Evolutionary conservation across 2,888 invertebrate species (phyloP), one percentile per base, ranked within the genome.

Genomic region (Caenorhabditis doughertyi): DNA sequence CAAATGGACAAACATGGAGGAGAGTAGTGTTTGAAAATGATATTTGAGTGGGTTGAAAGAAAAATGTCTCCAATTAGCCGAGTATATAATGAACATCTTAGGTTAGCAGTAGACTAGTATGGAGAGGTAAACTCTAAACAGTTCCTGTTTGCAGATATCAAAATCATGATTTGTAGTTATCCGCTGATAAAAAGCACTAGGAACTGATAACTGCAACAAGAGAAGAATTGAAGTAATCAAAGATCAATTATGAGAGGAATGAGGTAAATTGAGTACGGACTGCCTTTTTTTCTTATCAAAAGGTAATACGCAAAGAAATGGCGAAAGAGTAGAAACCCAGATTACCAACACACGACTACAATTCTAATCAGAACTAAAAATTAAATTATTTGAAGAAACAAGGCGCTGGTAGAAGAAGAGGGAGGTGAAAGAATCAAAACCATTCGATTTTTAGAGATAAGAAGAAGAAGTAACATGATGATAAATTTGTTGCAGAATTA

Each of bases 181-280:
- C 42, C 42, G 27, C 42, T 60, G 60, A 60, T 60, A 60, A 55
- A 3, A 25, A 9, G 51, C 13, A 51, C 51, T 25, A 21, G 42
- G n/a, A 51, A 60, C 51, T 58, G 44, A 56, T 70, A 67, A 67
- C 18, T n/a, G 16, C 8, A 23, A 23, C 58, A n/a, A n/a, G 29
- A 25, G 25, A 42, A 29, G 23, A 11, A 53, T 16, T 51, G 21
- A 51, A 65, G 32, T 21, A 21, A 18, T 21, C 8, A 25, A 27
- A 60, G 42, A 60, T 27, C 60, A 60, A 42, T 27, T 60, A 60
- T 60, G 60, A 27, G 42, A 42, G 53, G 53, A 71, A 71, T 49
- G 70, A 71, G 70, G 60, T 60, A 60, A 72, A 35, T 64, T 55
- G 47, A 65, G 73, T 65, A 65, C 65, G 74, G 32, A 73, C 65